These are phyloP conservation scores for Drosophila leontia DNA, from an alignment of 1,140 invertebrate genomes.

Conservation along the genomic window DNA sequence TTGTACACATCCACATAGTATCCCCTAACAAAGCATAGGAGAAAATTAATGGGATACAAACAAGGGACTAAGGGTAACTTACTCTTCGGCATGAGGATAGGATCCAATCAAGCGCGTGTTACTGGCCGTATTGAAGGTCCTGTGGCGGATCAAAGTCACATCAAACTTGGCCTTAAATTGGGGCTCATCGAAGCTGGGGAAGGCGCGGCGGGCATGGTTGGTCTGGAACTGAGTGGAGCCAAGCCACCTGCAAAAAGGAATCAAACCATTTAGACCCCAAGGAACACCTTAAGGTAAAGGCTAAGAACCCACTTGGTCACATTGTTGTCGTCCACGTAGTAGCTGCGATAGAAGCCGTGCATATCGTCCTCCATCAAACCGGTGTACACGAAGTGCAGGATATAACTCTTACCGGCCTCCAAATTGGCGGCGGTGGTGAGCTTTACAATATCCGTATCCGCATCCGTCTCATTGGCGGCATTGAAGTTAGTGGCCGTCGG, in stretches of 20 bases:
- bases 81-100: slow-evolving; percentile 35
- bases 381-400: slow-evolving; percentile 86
- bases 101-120: slow-evolving; percentile 59
- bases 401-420: slow-evolving; percentile 69
- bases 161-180: slow-evolving; percentile 92
- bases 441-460: slow-evolving; percentile 55
- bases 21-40: slow-evolving; percentile 18
- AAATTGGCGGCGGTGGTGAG: slow-evolving; percentile 83
- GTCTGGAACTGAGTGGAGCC: slow-evolving; percentile 93
- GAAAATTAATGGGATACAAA: neutral
- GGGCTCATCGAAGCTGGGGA: slow-evolving; percentile 96
- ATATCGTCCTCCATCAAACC: slow-evolving; percentile 87
- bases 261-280: neutral
- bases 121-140: slow-evolving; percentile 52
- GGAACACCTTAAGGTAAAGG: too few species aligned
- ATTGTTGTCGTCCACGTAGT: slow-evolving; percentile 86
- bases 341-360: slow-evolving; percentile 93
- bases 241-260: slow-evolving; percentile 86
- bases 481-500: slow-evolving; percentile 5
- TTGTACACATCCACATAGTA: slow-evolving; percentile 86
- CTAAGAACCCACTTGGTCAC: slow-evolving; percentile 74
- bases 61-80: slow-evolving; percentile 20
- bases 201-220: slow-evolving; percentile 91
- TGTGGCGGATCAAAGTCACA: slow-evolving; percentile 87
- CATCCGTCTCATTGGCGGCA: slow-evolving; percentile 4